Evolutionary conservation across 2,113 vertebrate species (phyloP).

Genomic region (Poicephalus gulielmi): DNA sequence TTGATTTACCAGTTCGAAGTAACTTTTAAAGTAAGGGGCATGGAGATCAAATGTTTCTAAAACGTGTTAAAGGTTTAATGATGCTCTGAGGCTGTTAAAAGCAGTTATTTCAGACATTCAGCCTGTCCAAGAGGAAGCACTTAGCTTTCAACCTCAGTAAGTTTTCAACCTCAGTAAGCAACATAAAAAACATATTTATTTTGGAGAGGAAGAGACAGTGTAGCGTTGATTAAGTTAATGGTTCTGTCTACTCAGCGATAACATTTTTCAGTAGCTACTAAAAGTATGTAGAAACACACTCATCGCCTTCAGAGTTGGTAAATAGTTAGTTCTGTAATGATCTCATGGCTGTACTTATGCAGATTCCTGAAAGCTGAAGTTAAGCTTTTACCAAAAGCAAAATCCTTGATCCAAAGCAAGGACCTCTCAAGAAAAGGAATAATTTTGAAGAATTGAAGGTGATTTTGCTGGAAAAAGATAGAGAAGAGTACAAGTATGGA

Average conservation of each 20-base stretch:
- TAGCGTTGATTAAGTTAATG: slow-evolving; percentile 22
- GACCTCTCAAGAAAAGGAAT: background rate
- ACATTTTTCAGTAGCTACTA: background rate
- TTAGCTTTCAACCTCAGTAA: slow-evolving; percentile 61
- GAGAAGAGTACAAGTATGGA: background rate
- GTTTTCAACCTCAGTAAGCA: slow-evolving; percentile 44
- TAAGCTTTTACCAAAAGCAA: background rate
- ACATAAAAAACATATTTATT: slow-evolving; percentile 34
- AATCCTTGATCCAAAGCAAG: background rate
- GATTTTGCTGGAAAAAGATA: background rate
- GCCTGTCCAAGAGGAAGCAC: slow-evolving; percentile 21
- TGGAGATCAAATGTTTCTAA: slow-evolving; percentile 24
- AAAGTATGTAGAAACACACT: background rate
- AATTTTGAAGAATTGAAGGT: background rate
- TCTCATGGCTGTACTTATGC: background rate
- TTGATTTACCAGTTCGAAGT: slow-evolving; percentile 12
- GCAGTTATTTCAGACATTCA: slow-evolving; percentile 24
- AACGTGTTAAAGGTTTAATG: slow-evolving; percentile 22
- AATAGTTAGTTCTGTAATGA: background rate
- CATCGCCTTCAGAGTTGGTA: background rate
- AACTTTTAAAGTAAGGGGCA: background rate
- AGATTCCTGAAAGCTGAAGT: background rate
- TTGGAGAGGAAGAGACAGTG: background rate
- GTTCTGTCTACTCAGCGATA: slow-evolving; percentile 38
- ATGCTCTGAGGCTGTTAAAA: slow-evolving; percentile 19